These are phyloP conservation scores for Protophormia terraenovae DNA, from an alignment of 2,888 invertebrate species.

Conservation along the genomic window DNA sequence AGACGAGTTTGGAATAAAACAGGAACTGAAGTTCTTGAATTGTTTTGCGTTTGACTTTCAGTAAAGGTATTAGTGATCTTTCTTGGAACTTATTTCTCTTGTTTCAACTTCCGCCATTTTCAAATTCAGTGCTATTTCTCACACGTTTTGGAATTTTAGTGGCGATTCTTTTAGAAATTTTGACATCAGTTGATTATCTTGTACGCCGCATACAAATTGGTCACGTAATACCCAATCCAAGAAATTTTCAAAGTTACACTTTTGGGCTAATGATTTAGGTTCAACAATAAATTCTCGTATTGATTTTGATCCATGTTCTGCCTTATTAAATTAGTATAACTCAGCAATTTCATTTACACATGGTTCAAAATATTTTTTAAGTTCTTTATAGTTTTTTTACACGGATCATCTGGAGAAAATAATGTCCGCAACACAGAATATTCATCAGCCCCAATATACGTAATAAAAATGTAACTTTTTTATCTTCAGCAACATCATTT, in stretches of 20 bases:
- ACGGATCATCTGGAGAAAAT: conserved; percentile 33
- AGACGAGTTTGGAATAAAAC: too few relatives aligned
- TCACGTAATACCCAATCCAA: conserved; percentile 3
- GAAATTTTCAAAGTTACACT: conserved; percentile 42
- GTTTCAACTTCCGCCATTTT: conserved; percentile 43
- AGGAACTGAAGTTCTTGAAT: too few relatives aligned
- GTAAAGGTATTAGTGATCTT: not conserved
- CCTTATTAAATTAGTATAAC: conserved; percentile 54
- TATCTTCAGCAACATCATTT: conserved; percentile 3
- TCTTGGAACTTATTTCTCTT: conserved; percentile 16
- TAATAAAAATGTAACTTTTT: conserved; percentile 37
- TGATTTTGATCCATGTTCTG: conserved; percentile 43
- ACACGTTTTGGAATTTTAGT: conserved; percentile 30
- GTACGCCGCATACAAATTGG: conserved; percentile 6
- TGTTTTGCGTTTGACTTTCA: not conserved
- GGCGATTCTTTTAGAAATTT: conserved; percentile 48
- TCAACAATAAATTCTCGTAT: conserved; percentile 44
- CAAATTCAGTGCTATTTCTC: conserved; percentile 45
- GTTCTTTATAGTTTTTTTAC: conserved; percentile 18
- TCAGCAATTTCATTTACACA: conserved; percentile 21
- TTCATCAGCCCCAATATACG: conserved; percentile 33
- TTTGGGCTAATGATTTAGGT: conserved; percentile 42
- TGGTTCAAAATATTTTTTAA: conserved; percentile 49
- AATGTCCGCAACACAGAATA: conserved; percentile 28
- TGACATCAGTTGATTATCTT: conserved; percentile 21